phyloP scores from a whole-genome alignment of 2,113 vertebrate species.

The Gulo gulo region DNA sequence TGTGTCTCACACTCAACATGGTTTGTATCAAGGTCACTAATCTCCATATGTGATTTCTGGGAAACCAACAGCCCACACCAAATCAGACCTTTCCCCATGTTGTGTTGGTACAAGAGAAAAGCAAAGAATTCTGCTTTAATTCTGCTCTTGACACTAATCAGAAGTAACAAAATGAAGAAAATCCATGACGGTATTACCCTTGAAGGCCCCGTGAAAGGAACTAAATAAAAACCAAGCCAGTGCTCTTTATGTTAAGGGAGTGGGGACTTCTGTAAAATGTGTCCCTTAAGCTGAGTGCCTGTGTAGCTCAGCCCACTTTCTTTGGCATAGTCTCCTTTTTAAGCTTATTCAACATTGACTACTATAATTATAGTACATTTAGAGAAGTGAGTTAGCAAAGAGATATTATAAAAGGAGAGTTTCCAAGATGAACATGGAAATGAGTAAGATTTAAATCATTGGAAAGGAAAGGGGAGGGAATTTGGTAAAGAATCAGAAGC shows the following conservation, averaged over 20 bases:
- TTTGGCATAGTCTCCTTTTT: neutral
- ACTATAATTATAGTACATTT: constrained; percentile 9
- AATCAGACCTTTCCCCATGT: neutral
- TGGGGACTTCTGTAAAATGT: neutral
- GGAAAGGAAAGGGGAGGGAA: neutral
- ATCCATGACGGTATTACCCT: neutral
- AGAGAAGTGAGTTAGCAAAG: neutral
- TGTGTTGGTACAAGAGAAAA: neutral
- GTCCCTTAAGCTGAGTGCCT: neutral
- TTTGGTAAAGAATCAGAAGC: neutral
- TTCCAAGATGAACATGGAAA: neutral
- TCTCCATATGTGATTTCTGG: neutral
- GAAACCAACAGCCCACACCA: neutral
- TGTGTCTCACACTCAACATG: neutral
- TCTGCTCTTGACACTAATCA: neutral
- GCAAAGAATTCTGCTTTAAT: neutral
- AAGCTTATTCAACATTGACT: neutral
- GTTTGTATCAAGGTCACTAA: neutral
- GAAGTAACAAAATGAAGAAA: neutral
- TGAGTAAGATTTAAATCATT: neutral
- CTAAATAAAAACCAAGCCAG: neutral
- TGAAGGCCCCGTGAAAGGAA: neutral
- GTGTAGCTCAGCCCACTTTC: neutral
- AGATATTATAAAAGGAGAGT: neutral
- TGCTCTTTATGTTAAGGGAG: neutral